These are phyloP conservation scores for Neodiprion virginianus DNA, from an alignment of 1,140 invertebrate genomes.

Conservation along the genomic window DNA sequence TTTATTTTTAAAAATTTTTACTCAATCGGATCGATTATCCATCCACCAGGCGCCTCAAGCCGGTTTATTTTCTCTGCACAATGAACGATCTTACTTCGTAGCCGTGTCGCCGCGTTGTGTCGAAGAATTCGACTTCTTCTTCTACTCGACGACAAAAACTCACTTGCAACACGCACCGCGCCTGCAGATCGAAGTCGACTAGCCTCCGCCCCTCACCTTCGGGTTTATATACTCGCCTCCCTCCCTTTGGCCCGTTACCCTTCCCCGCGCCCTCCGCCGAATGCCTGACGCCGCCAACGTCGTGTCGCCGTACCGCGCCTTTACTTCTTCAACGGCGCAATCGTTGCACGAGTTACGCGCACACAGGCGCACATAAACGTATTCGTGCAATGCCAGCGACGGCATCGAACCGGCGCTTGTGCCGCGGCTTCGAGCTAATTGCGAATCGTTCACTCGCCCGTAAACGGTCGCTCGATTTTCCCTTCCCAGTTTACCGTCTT, in stretches of 20 bases:
- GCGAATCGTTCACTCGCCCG: constrained; percentile 13
- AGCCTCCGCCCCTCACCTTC: constrained; percentile 57
- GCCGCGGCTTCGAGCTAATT: constrained; percentile 23
- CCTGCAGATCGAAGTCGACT: constrained; percentile 48
- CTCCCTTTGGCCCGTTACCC: constrained; percentile 26
- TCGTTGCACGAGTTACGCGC: constrained; percentile 37
- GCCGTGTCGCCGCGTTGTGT: too few relatives aligned
- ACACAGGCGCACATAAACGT: too few relatives aligned
- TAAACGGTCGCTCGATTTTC: too few relatives aligned
- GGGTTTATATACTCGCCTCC: constrained; percentile 44
- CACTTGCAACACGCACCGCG: neutral
- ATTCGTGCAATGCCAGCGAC: too few relatives aligned
- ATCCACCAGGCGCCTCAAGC: too few relatives aligned
- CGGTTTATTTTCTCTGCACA: too few relatives aligned
- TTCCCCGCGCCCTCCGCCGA: constrained; percentile 29
- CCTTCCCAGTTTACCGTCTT: too few relatives aligned
- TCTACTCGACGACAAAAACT: neutral
- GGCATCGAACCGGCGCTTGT: too few relatives aligned
- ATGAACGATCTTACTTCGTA: too few relatives aligned
- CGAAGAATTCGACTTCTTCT: neutral
- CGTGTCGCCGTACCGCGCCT: constrained; percentile 11
- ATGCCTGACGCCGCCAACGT: constrained; percentile 27
- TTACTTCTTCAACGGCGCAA: constrained; percentile 38
- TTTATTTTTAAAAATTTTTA: neutral
- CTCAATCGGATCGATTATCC: neutral